These are phyloP conservation scores for Pterostichus niger DNA, from an alignment of 2,888 invertebrate species.

Conservation along the genomic window DNA sequence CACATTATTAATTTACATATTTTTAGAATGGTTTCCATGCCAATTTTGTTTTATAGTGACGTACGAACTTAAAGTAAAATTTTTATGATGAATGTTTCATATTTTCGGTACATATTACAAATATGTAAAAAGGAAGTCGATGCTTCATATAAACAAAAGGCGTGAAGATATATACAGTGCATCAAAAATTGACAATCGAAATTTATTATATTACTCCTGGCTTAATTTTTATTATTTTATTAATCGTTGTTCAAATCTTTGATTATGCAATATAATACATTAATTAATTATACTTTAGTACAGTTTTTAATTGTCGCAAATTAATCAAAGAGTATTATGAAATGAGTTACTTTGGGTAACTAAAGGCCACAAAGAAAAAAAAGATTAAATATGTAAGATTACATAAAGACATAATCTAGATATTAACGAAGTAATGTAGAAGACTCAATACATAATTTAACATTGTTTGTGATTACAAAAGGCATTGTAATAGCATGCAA, in stretches of 20 bases:
- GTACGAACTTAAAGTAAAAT: background rate
- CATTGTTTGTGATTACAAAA: constrained; percentile 5
- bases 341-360: no score
- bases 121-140: background rate
- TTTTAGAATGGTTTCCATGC: constrained; percentile 34
- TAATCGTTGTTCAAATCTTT: no score
- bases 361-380: background rate
- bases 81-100: background rate
- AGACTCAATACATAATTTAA: constrained; percentile 2
- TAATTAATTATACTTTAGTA: background rate
- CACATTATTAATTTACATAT: constrained; percentile 9
- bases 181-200: background rate
- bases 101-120: constrained; percentile 27
- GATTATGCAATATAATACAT: background rate
- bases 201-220: no score
- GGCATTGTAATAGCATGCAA: constrained; percentile 4
- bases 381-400: background rate
- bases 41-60: constrained; percentile 16
- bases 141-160: constrained; percentile 31
- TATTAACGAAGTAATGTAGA: constrained; percentile 9
- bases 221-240: no score
- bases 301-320: background rate
- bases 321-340: background rate
- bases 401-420: background rate
- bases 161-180: constrained; percentile 47